Conservation (phyloP, 2,888 invertebrate genomes). For the Drosophila affinis region DNA sequence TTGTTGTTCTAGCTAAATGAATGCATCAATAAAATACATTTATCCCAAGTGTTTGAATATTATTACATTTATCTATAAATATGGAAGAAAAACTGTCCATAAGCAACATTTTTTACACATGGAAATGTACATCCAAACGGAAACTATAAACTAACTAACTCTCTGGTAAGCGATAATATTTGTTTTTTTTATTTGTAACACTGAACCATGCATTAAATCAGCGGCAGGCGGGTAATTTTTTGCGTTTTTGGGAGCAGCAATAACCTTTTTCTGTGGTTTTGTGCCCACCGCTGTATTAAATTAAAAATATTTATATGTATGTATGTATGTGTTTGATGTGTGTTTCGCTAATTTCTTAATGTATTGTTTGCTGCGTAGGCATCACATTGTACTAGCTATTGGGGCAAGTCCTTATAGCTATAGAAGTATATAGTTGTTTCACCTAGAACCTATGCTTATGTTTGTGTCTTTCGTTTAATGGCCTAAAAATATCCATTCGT, state of each 20-base stretch:
- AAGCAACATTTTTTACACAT: slow-evolving; percentile 56
- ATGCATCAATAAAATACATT: slow-evolving; percentile 77
- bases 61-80: slow-evolving; percentile 43
- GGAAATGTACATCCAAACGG: slow-evolving; percentile 22
- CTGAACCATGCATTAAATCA: slow-evolving; percentile 71
- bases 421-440: no score
- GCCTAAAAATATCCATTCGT: no score
- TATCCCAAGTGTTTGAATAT: slow-evolving; percentile 51
- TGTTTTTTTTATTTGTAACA: slow-evolving; percentile 42
- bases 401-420: no score
- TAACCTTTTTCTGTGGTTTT: no score
- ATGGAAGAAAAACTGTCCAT: slow-evolving; percentile 81
- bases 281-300: neutral
- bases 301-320: slow-evolving; percentile 34
- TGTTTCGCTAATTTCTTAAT: slow-evolving; percentile 53
- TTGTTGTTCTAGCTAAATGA: slow-evolving; percentile 63
- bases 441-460: no score
- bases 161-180: neutral
- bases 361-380: slow-evolving; percentile 25
- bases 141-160: neutral
- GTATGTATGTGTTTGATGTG: slow-evolving; percentile 27
- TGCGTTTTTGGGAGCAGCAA: no score
- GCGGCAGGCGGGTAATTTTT: slow-evolving; percentile 11
- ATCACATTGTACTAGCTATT: no score
- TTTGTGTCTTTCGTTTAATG: no score